phyloP scores from a whole-genome alignment of 2,888 invertebrate genomes.

The Lamellibrachia columna region DNA sequence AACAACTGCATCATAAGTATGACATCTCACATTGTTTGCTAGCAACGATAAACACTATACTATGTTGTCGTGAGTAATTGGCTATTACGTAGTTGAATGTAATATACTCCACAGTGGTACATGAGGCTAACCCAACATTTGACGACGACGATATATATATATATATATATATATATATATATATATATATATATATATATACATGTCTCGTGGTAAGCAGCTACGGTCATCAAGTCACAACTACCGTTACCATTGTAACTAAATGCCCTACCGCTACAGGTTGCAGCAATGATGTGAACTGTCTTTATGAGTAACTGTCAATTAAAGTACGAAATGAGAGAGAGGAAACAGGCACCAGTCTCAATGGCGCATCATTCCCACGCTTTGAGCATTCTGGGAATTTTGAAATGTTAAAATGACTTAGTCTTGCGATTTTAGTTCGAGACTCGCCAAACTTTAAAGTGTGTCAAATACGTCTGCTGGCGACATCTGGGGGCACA shows the following conservation, averaged over 20 bases:
- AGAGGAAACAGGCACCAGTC: too few species aligned
- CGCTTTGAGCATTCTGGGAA: too few species aligned
- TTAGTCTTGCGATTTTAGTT: background rate
- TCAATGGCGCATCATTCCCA: too few species aligned
- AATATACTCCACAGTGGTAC: background rate
- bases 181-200: too few species aligned
- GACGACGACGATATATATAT: background rate
- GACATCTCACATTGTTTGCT: background rate
- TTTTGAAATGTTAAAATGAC: background rate
- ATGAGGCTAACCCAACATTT: background rate
- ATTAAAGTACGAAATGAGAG: too few species aligned
- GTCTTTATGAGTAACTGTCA: too few species aligned
- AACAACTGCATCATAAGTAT: slow-evolving; percentile 4
- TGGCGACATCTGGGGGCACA: background rate
- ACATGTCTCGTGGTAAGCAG: too few species aligned
- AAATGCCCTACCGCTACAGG: too few species aligned
- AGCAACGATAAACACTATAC: background rate
- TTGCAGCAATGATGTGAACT: too few species aligned
- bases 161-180: background rate
- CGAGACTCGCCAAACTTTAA: slow-evolving; percentile 9
- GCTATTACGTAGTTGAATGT: background rate
- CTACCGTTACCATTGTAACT: too few species aligned
- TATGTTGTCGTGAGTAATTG: background rate
- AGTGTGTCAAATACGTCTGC: background rate
- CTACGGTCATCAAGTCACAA: too few species aligned